Evolutionary conservation across 2,888 invertebrate species (phyloP), one percentile per base, ranked within the genome.

Genomic region (Luffia ferchaultella): DNA sequence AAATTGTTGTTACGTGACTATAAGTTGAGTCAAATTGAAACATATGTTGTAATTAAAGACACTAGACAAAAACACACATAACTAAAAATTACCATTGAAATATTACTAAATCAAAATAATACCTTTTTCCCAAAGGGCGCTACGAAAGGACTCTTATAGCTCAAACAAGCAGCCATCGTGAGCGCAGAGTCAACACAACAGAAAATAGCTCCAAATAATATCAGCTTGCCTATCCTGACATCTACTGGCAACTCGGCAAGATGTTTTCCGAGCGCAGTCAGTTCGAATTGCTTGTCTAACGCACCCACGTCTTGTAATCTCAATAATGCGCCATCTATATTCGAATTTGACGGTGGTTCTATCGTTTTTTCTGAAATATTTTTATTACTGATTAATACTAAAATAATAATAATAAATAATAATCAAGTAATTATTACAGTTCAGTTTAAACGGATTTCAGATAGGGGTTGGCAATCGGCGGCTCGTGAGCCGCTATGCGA

Each of bases 121-220:
- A 84, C 83, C 65, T 88, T 87, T 60, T 92, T 91, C 16, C 88
- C 90, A 63, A 92, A 90, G 0, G 93, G 92, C 43, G 89, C 85
- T 0, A 90, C 86, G 65, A 94, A 93, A 0, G 93, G 93, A 48
- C 89, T 90, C 65, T 93, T 93, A 63, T 91, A 89, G 59, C 92
- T 93, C 42, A 94, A 75, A 68, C 90, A 92, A 1, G 93, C 93
- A 0, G 93, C 96, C 67, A 98, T 93, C 2, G 96, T 97, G 1
- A 97, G 80, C 0, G 96, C 92, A 0, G 97, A 95, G 76, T 97
- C 95, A 30, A 97, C 86, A 67, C 97, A 97, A 58, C 92, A 92
- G 68, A 98, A 93, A 54, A 97, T 93, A 12, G 97, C 92, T 0
- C 97, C 95, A 62, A 93, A 94, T 5, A 98, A 72, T 85, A 98